These are phyloP conservation scores for Ciona savignyi DNA, from an alignment of 23 tunicate genomes.

Conservation along the genomic window DNA sequence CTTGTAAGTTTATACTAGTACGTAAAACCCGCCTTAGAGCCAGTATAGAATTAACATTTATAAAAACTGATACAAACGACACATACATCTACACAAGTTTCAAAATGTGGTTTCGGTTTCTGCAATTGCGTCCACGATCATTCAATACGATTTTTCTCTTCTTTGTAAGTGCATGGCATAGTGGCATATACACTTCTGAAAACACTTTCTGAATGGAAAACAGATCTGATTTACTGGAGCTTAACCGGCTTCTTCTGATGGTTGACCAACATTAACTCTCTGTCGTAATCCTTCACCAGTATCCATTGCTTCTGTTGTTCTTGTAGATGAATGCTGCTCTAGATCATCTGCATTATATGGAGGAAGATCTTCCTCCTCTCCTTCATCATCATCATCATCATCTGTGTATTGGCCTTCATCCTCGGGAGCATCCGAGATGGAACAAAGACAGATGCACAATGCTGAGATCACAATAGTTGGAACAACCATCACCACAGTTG, in stretches of 20 bases:
- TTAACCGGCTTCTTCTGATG: not conserved
- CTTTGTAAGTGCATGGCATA: too few relatives aligned
- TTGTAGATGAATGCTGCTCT: constrained; percentile 5
- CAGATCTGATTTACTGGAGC: too few relatives aligned
- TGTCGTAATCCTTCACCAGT: not conserved
- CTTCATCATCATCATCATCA: constrained; percentile 8
- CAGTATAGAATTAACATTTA: too few relatives aligned
- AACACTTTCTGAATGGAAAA: too few relatives aligned
- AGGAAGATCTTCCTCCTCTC: constrained; percentile 11
- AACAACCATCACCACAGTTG: constrained; percentile 45
- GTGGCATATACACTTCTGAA: too few relatives aligned
- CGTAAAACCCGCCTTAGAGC: too few relatives aligned
- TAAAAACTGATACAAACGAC: too few relatives aligned
- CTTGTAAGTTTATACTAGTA: too few relatives aligned
- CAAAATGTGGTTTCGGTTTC: too few relatives aligned
- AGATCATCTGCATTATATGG: not conserved
- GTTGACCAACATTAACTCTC: not conserved
- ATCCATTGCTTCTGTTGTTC: not conserved
- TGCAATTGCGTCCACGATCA: too few relatives aligned
- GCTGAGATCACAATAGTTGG: constrained; percentile 51
- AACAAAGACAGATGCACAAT: constrained; percentile 70
- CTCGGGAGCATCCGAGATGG: constrained; percentile 42
- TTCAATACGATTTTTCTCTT: too few relatives aligned
- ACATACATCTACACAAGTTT: too few relatives aligned
- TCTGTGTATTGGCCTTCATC: not conserved